A percentile compares a stretch with the other conserved stretches of the same genome.
These are phyloP conservation scores for Protaetia brevitarsis DNA, from an alignment of 1,140 invertebrate species.

Conservation along the genomic window DNA sequence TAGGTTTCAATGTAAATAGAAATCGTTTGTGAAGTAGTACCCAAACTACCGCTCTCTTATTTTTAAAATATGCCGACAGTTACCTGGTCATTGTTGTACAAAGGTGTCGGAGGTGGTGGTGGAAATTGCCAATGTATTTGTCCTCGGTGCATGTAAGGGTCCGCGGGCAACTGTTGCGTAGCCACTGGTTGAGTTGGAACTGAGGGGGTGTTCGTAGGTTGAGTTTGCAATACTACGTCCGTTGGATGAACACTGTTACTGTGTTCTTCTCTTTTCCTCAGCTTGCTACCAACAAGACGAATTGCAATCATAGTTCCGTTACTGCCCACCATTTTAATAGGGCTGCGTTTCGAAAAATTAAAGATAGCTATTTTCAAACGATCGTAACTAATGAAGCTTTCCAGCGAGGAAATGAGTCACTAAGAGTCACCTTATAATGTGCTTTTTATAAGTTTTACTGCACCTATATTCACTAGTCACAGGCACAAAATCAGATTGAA, in stretches of 20 bases:
- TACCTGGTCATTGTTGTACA: constrained; percentile 76
- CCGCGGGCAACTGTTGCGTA: constrained; percentile 26
- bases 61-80: constrained; percentile 40
- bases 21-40: not conserved
- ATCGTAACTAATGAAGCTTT: no score
- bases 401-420: no score
- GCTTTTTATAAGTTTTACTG: no score
- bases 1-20: not conserved
- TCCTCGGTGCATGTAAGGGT: constrained; percentile 49
- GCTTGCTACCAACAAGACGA: constrained; percentile 82
- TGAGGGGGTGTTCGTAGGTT: constrained; percentile 32
- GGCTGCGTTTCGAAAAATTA: constrained; percentile 41
- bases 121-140: constrained; percentile 77
- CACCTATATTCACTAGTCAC: no score
- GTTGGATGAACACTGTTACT: constrained; percentile 62
- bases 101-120: constrained; percentile 67
- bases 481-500: no score
- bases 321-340: constrained; percentile 65
- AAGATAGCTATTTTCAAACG: constrained; percentile 48
- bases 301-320: constrained; percentile 80
- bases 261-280: constrained; percentile 77
- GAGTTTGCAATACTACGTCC: constrained; percentile 61
- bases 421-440: no score
- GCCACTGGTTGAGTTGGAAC: constrained; percentile 28
- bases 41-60: not conserved